A percentile compares a stretch with the other conserved stretches of the same genome.
phyloP scores from a whole-genome alignment of 2,113 vertebrate genomes.

The Arizona elegans region DNA sequence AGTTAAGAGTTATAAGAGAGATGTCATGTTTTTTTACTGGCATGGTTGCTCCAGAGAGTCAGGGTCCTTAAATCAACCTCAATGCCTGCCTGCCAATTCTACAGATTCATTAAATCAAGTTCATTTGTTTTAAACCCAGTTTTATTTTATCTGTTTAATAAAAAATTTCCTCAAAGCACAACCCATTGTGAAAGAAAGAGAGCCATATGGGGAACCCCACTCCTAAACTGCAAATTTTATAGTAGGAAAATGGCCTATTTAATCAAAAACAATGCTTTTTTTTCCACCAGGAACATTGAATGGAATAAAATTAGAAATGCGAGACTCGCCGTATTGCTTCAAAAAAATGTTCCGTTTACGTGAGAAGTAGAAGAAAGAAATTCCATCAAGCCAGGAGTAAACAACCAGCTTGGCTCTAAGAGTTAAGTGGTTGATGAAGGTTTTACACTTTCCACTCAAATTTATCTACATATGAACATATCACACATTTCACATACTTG shows the following conservation, averaged over 20 bases:
- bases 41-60: slow-evolving; percentile 46
- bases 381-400: neutral
- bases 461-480: neutral
- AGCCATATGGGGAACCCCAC: neutral
- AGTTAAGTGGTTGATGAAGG: neutral
- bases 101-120: slow-evolving; percentile 53
- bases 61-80: slow-evolving; percentile 55
- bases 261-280: neutral
- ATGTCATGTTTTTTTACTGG: slow-evolving; percentile 33
- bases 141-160: slow-evolving; percentile 15
- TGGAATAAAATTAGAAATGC: neutral
- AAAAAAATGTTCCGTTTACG: neutral
- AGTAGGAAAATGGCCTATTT: neutral
- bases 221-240: neutral
- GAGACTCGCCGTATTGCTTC: neutral
- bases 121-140: slow-evolving; percentile 50
- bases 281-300: neutral
- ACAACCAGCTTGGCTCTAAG: neutral
- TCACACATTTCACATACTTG: neutral
- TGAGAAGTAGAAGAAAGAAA: neutral
- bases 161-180: slow-evolving; percentile 23
- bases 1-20: slow-evolving; percentile 58
- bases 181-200: neutral
- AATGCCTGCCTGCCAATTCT: slow-evolving; percentile 41
- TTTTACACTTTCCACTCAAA: neutral